These are phyloP conservation scores for Chiridota heheva DNA, from an alignment of 35 echinoderm and acorn worm species.

Conservation along the genomic window DNA sequence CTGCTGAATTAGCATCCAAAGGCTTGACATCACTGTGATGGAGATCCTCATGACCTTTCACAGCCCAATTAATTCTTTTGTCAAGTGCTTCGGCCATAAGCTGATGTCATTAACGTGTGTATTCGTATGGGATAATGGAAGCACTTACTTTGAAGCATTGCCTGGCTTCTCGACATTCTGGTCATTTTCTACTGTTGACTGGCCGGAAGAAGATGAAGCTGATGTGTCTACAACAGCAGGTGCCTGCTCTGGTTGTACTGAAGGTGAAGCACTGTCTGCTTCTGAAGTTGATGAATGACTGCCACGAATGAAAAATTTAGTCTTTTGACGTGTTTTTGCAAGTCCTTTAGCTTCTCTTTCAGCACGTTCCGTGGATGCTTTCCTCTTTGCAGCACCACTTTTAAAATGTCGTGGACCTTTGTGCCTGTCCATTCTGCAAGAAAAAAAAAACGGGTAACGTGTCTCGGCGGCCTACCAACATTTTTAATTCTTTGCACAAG, in stretches of 20 bases:
- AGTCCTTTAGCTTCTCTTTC: too few relatives aligned
- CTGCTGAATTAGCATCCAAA: too few relatives aligned
- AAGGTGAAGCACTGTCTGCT: too few relatives aligned
- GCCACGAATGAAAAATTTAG: too few relatives aligned
- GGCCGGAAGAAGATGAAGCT: not conserved
- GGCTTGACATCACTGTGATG: too few relatives aligned
- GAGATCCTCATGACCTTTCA: not conserved
- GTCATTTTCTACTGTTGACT: not conserved
- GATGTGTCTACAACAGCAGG: not conserved
- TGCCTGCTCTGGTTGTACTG: not conserved
- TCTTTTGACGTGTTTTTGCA: too few relatives aligned
- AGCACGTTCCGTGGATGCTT: too few relatives aligned
- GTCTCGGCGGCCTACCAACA: conserved; percentile 2
- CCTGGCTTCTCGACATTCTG: not conserved
- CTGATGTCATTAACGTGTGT: conserved; percentile 1
- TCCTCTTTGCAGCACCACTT: too few relatives aligned
- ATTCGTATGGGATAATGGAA: not conserved
- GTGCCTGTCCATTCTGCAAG: not conserved
- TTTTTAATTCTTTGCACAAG: too few relatives aligned
- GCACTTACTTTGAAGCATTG: not conserved
- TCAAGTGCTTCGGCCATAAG: not conserved
- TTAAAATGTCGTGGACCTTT: conserved; percentile 3
- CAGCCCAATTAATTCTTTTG: conserved; percentile 1
- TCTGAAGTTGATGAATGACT: too few relatives aligned
- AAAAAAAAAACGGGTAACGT: not conserved